phyloP scores from a whole-genome alignment of 1,140 invertebrate genomes.

The Listronotus oregonensis region DNA sequence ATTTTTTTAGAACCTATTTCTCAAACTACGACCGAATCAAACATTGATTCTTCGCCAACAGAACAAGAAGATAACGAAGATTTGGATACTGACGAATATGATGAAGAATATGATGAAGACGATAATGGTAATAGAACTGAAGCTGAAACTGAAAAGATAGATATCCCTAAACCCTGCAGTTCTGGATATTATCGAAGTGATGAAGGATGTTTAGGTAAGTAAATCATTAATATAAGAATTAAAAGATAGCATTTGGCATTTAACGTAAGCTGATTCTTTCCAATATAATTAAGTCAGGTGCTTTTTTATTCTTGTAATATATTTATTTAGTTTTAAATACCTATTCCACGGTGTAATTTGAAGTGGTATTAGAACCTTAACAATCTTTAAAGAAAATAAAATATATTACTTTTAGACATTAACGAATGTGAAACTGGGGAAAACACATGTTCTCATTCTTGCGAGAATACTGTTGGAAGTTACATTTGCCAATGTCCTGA shows the following conservation, averaged over 20 bases:
- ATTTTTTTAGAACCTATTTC: neutral
- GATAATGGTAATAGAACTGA: neutral
- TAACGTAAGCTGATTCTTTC: too few relatives aligned
- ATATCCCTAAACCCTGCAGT: constrained; percentile 20
- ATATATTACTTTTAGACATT: constrained; percentile 58
- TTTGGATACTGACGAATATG: constrained; percentile 5
- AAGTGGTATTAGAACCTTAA: too few relatives aligned
- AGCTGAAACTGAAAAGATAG: neutral
- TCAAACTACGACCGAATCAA: neutral
- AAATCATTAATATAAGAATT: neutral
- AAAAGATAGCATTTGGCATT: neutral
- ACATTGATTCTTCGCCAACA: neutral
- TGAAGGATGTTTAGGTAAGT: constrained; percentile 39
- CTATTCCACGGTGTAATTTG: too few relatives aligned
- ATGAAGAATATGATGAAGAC: constrained; percentile 24
- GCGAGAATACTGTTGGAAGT: constrained; percentile 44
- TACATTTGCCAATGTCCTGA: constrained; percentile 56
- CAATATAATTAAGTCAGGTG: too few relatives aligned
- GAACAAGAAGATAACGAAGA: constrained; percentile 11
- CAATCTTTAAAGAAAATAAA: too few relatives aligned
- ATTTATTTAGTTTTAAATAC: too few relatives aligned
- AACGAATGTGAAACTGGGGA: constrained; percentile 65
- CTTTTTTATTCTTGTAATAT: too few relatives aligned
- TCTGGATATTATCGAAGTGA: constrained; percentile 23
- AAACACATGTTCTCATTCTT: constrained; percentile 53